Base-by-base conservation (phyloP, 2,113 vertebrate species). In the Chaetorhynchus papuensis region DNA sequence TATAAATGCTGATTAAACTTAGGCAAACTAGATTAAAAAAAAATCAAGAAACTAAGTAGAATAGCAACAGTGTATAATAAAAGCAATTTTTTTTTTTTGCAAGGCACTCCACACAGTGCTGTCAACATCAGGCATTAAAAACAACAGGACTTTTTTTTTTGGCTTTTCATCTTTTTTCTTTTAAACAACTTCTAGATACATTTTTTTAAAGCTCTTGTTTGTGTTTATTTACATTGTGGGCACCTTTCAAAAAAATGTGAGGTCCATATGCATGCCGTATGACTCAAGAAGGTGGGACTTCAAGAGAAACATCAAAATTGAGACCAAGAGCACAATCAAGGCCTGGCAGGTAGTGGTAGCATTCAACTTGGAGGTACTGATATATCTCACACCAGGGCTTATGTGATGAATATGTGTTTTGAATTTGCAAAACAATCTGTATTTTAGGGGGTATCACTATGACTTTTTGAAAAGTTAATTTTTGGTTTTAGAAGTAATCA, bases 361-460 rank as follows among this genome's bases (percentile, higher is more conserved):
- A 9, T 63, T 87, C 63, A 47, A 22, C 41, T 27, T 35, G 21
- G 27, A n/a, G 35, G 3, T 37, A 41, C 47, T 59, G 66, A 20
- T 47, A 7, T 2, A 14, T 47, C 49, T 64, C 9, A 10, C 37
- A 66, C 15, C 0, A 0, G 30, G 39, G 21, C 7, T 72, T 41
- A 28, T 0, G 4, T 0, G 0, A 20, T 22, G 17, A 87, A 52
- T 12, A 3, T 18, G 22, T 2, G 0, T 28, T 83, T 83, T 74
- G 53, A 53, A 63, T 86, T 72, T 72, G 41, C 21, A 4, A 41
- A 60, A 11, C 49, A 31, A 19, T 33, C 41, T 83, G 19, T 72
- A 59, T 50, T 11, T 41, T 60, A 52, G n/a, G 7, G 7, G 7
- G 1, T 35, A 47, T 39, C 41, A 11, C 30, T 90, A 1, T n/a